Evolutionary conservation across 1,140 invertebrate species (phyloP).

Genomic region (Neotoxoptera formosana): DNA sequence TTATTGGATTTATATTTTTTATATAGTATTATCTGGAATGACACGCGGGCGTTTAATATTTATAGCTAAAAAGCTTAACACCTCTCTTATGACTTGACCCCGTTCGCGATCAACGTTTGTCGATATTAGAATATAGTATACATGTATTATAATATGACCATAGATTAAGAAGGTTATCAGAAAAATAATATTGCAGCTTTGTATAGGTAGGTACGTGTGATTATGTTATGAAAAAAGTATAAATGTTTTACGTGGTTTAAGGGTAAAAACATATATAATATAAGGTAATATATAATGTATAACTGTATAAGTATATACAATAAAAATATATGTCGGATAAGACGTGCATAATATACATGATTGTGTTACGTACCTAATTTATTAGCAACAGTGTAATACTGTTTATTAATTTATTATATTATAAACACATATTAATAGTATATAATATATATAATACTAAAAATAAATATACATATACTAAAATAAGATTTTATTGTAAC

Average conservation of each 20-base stretch:
- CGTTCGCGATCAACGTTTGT: background rate
- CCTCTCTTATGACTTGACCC: background rate
- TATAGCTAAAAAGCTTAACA: background rate
- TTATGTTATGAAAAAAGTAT: background rate
- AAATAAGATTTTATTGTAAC: background rate
- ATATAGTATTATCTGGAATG: background rate
- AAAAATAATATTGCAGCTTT: background rate
- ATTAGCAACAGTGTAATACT: background rate
- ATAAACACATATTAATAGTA: too few relatives aligned
- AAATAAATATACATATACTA: background rate
- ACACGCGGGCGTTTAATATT: background rate
- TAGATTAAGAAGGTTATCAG: constrained; percentile 15
- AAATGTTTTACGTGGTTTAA: background rate
- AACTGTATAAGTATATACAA: background rate
- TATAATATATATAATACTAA: background rate
- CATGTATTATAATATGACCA: background rate
- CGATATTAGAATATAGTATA: background rate
- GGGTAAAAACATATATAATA: background rate
- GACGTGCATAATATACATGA: background rate
- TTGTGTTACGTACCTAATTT: background rate
- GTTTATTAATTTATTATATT: too few relatives aligned
- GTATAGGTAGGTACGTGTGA: background rate
- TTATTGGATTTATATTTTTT: background rate
- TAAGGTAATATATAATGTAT: too few relatives aligned
- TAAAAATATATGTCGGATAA: background rate